phyloP scores from a whole-genome alignment of 1,140 invertebrate genomes.

The Achatina immaculata region DNA sequence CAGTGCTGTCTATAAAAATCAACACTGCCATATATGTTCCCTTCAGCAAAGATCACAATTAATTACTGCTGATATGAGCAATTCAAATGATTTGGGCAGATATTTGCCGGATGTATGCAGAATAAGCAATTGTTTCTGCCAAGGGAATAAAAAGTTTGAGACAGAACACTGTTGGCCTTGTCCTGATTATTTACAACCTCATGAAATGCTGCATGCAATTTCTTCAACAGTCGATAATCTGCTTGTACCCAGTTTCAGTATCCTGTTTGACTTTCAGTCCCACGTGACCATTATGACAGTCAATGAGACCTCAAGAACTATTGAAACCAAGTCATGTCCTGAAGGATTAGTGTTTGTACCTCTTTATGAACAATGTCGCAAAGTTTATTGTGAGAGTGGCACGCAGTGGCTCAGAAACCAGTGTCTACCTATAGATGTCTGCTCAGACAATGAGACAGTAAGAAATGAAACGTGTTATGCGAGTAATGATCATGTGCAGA shows the following conservation, averaged over 20 bases:
- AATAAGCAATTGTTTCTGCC: too few species aligned
- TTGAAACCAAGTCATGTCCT: conserved; percentile 15
- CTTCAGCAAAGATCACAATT: neutral
- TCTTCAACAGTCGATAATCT: too few species aligned
- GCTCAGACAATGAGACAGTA: neutral
- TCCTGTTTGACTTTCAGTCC: conserved; percentile 16
- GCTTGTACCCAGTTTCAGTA: neutral
- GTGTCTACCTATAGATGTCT: neutral
- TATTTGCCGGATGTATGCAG: too few species aligned
- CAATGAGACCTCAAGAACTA: neutral
- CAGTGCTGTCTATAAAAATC: neutral
- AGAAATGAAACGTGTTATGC: neutral
- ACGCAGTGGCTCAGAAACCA: neutral
- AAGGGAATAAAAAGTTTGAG: too few species aligned
- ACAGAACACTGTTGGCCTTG: too few species aligned
- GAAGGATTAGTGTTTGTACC: conserved; percentile 1
- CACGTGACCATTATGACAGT: neutral
- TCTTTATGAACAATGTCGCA: neutral
- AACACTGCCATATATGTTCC: neutral
- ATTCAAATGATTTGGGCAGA: too few species aligned
- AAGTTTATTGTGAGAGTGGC: neutral
- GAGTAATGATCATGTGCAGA: too few species aligned
- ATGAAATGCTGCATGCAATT: too few species aligned
- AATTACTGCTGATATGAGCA: too few species aligned
- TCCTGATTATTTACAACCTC: too few species aligned